These are phyloP conservation scores for Turdus rufiventris DNA, from an alignment of 2,113 vertebrate species.

Conservation along the genomic window DNA sequence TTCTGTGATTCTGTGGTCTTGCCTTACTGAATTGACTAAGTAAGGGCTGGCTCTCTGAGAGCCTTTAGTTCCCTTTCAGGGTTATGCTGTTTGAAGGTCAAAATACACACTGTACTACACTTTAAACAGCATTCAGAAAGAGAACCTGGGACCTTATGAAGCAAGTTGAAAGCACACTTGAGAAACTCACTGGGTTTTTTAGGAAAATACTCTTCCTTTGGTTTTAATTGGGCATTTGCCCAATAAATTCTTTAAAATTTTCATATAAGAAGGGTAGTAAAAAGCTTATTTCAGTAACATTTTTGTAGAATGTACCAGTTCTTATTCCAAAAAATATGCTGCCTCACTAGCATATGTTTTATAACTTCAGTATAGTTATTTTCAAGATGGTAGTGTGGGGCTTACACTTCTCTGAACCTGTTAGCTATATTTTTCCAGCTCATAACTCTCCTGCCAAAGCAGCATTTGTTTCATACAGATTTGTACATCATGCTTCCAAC, in stretches of 20 bases:
- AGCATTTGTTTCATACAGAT: conserved; percentile 44
- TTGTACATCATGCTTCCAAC: neutral
- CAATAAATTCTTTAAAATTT: neutral
- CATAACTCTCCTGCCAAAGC: conserved; percentile 15
- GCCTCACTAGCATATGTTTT: conserved; percentile 20
- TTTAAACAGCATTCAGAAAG: neutral
- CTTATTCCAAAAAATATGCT: neutral
- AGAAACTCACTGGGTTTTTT: neutral
- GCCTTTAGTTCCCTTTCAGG: neutral
- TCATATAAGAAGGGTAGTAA: neutral
- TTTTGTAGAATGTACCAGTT: neutral
- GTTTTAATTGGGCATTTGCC: neutral
- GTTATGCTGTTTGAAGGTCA: neutral
- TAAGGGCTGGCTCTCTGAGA: neutral
- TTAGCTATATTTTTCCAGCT: conserved; percentile 28
- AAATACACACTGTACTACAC: neutral
- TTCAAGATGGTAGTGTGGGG: neutral
- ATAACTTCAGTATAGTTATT: conserved; percentile 25
- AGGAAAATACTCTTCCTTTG: neutral
- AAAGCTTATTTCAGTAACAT: conserved; percentile 4
- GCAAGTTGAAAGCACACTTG: neutral
- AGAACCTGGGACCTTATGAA: neutral
- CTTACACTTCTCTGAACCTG: conserved; percentile 43
- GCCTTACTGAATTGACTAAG: neutral
- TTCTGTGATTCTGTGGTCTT: neutral